Conservation (phyloP, 2,888 invertebrate genomes). For the Tetheella fluctuosa region DNA sequence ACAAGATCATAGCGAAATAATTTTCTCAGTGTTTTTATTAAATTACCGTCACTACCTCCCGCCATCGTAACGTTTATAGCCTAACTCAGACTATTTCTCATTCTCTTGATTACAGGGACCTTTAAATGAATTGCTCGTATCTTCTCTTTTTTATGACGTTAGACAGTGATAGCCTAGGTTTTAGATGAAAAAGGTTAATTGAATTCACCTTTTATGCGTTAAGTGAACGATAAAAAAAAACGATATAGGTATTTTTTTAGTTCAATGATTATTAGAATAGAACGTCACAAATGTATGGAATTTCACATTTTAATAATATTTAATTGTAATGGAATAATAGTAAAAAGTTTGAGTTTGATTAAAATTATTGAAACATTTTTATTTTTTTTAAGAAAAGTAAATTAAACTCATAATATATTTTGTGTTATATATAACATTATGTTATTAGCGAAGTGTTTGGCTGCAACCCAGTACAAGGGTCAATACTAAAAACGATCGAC, state of each 20-base stretch:
- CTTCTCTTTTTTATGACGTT: conserved; percentile 45
- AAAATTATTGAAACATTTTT: too few relatives aligned
- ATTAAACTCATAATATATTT: too few relatives aligned
- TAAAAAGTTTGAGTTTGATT: too few relatives aligned
- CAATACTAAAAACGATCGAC: conserved; percentile 48
- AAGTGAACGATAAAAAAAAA: conserved; percentile 38
- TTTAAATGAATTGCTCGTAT: conserved; percentile 44
- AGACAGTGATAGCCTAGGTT: conserved; percentile 28
- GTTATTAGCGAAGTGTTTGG: conserved; percentile 17
- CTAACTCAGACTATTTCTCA: conserved; percentile 31
- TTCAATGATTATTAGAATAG: background rate
- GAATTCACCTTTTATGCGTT: conserved; percentile 52
- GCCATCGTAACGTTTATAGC: conserved; percentile 24
- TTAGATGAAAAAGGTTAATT: conserved; percentile 45
- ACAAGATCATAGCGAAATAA: background rate
- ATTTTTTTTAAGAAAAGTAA: too few relatives aligned
- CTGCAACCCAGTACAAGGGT: conserved; percentile 34
- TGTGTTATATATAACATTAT: background rate
- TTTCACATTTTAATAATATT: background rate
- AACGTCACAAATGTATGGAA: background rate
- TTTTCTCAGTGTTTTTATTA: background rate
- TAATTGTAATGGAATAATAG: too few relatives aligned
- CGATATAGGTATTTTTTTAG: background rate
- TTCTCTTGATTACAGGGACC: conserved; percentile 36
- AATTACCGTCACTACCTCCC: background rate